phyloP scores from a whole-genome alignment of 1,140 invertebrate species.

The Neuroterus valhalla region DNA sequence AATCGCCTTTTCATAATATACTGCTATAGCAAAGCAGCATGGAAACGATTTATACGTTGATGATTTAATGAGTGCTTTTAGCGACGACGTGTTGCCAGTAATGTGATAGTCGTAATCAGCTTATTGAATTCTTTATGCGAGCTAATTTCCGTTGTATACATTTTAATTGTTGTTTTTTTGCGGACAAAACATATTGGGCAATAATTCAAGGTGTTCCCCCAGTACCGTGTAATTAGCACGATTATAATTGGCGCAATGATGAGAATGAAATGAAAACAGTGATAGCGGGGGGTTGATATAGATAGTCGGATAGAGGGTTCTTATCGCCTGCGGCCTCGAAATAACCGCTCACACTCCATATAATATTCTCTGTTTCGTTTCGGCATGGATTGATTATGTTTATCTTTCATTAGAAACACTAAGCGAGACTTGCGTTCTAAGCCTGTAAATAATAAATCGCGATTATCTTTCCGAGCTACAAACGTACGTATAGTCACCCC shows the following conservation, averaged over 20 bases:
- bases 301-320: conserved; percentile 32
- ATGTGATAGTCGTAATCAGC: background rate
- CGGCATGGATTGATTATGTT: conserved; percentile 71
- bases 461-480: conserved; percentile 59
- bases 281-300: conserved; percentile 39
- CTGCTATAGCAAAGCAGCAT: conserved; percentile 13
- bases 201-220: conserved; percentile 42
- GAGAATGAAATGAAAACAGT: conserved; percentile 72
- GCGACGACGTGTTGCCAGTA: background rate
- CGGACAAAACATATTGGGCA: conserved; percentile 7
- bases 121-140: background rate
- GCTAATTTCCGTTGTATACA: background rate
- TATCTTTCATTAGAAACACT: conserved; percentile 73
- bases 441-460: conserved; percentile 69
- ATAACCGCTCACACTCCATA: conserved; percentile 65
- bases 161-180: background rate
- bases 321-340: conserved; percentile 49
- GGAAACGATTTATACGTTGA: conserved; percentile 22
- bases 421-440: conserved; percentile 53
- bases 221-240: conserved; percentile 61
- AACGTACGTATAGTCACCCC: conserved; percentile 46
- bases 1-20: conserved; percentile 5
- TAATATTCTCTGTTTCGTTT: conserved; percentile 71
- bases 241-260: conserved; percentile 59
- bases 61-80: conserved; percentile 29